Evolutionary conservation across 2,888 invertebrate species (phyloP).

Genomic region (Synanthedon tipuliformis): DNA sequence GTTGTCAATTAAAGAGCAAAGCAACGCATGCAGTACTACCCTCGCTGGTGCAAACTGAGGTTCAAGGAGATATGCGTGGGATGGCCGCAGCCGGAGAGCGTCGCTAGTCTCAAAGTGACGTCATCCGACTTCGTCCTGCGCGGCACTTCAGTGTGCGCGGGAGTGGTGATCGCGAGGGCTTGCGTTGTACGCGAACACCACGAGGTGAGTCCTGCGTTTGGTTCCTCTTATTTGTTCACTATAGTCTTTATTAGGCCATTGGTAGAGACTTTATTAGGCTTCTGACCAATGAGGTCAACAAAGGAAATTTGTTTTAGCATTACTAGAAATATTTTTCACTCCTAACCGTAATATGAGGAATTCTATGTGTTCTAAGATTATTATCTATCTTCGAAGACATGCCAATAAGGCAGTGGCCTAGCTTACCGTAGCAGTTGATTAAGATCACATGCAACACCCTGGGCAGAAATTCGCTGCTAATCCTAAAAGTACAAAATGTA

Average conservation of each 20-base stretch:
- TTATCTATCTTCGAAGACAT: too few relatives aligned
- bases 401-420: too few relatives aligned
- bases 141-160: constrained; percentile 80
- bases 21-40: constrained; percentile 72
- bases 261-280: neutral
- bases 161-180: constrained; percentile 75
- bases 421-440: too few relatives aligned
- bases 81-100: constrained; percentile 38
- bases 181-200: constrained; percentile 77
- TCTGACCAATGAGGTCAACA: neutral
- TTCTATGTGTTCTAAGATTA: too few relatives aligned
- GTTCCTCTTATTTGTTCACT: neutral
- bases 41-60: constrained; percentile 69
- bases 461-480: too few relatives aligned
- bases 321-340: too few relatives aligned
- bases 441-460: too few relatives aligned
- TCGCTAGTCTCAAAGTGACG: constrained; percentile 17
- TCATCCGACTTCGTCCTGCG: constrained; percentile 34
- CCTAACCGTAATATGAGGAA: too few relatives aligned
- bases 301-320: too few relatives aligned
- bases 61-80: constrained; percentile 74
- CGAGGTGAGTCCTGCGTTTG: constrained; percentile 55
- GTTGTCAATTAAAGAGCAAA: constrained; percentile 65
- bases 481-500: too few relatives aligned
- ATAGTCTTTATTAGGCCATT: neutral